phyloP scores from a whole-genome alignment of 1,140 invertebrate species.

The Lamellibrachia luymesi region DNA sequence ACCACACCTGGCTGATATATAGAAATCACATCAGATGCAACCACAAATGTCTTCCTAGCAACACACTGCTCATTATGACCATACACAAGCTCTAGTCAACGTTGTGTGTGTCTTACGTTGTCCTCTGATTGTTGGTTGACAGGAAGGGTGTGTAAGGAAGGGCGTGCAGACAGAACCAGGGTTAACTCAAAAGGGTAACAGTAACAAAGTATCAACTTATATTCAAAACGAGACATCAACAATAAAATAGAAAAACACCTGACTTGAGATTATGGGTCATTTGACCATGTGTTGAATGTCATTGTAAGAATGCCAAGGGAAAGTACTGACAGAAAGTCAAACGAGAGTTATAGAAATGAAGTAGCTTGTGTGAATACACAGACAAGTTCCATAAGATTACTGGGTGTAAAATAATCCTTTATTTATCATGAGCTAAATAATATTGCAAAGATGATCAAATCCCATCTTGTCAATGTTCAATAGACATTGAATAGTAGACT shows the following conservation, averaged over 20 bases:
- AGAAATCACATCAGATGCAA: not conserved
- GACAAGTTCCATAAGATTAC: too few species aligned
- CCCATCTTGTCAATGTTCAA: too few species aligned
- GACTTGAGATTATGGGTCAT: not conserved
- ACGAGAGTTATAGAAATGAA: too few species aligned
- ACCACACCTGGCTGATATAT: not conserved
- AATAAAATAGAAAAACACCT: not conserved
- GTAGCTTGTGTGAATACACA: too few species aligned
- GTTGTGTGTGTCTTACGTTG: not conserved
- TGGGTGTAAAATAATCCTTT: too few species aligned
- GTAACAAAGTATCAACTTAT: not conserved
- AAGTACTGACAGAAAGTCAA: too few species aligned
- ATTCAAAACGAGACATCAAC: not conserved
- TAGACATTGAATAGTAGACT: too few species aligned
- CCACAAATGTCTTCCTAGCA: not conserved
- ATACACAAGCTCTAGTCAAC: not conserved
- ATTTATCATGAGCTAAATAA: too few species aligned
- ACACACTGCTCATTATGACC: not conserved
- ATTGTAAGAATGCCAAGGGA: not conserved
- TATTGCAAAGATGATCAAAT: too few species aligned
- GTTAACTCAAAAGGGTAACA: not conserved
- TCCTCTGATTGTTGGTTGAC: not conserved
- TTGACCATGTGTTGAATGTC: not conserved
- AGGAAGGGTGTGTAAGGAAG: not conserved
- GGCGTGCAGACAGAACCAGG: not conserved